These are phyloP conservation scores for Oligia latruncula DNA, from an alignment of 2,888 invertebrate genomes.

Conservation along the genomic window DNA sequence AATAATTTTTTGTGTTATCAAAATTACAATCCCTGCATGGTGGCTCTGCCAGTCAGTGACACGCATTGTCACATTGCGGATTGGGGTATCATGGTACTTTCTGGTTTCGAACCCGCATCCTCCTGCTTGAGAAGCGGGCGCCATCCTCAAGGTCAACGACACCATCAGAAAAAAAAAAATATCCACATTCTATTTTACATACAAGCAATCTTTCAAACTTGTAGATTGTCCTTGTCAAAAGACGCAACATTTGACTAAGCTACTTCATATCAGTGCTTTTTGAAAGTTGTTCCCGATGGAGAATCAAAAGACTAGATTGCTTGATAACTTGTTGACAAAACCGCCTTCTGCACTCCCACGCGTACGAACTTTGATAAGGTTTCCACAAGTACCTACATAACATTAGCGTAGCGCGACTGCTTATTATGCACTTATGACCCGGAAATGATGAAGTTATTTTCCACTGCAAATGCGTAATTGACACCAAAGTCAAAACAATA, in stretches of 20 bases:
- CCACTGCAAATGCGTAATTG: conserved; percentile 2
- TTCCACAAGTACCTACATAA: not conserved
- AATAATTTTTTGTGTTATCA: no score
- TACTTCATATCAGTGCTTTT: not conserved
- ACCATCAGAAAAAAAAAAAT: not conserved
- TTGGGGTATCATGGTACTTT: not conserved
- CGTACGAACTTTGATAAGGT: not conserved
- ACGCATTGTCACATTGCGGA: not conserved
- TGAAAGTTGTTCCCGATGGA: not conserved
- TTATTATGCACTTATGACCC: not conserved
- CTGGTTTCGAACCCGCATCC: not conserved
- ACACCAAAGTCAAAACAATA: not conserved
- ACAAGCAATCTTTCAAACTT: not conserved
- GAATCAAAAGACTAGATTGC: not conserved
- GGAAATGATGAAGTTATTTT: conserved; percentile 21
- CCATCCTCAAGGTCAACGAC: not conserved
- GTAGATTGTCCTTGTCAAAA: not conserved
- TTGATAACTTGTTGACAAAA: not conserved
- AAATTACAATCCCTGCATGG: no score
- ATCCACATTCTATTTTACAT: no score
- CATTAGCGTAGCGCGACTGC: not conserved
- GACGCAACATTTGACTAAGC: not conserved
- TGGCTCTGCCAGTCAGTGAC: no score
- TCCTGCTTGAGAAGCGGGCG: not conserved
- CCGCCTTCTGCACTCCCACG: not conserved